Evolutionary conservation across 2,888 invertebrate genomes (phyloP), one percentile per base, ranked within the genome.

Genomic region (Leptopterna dolabrata): DNA sequence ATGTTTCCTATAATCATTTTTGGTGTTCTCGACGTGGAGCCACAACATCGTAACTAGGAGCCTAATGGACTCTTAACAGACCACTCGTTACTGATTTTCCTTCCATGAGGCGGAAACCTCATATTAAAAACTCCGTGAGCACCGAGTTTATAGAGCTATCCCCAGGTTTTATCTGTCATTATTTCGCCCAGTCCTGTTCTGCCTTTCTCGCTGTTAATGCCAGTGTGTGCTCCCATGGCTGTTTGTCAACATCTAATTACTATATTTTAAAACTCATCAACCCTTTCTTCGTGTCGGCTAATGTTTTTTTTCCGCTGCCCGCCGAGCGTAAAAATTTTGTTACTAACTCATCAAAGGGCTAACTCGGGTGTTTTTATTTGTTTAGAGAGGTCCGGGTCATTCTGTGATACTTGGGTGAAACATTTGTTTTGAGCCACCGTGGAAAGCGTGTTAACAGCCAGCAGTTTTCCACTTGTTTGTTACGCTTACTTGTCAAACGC

Each of bases 251-350:
- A 19, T 27, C 85, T 85, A 85, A 85, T 85, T 76, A 85, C 85
- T 85, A 85, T 85, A 85, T 71, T 85, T 85, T 85, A 85, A 73
- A 85, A 73, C 85, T 71, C 85, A 73, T 85, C 85, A 85, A 71
- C 71, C 45, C 76, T 36, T 80, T 81, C 45, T 45, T 16, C 41
- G 27, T 30, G 85, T 13, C 45, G 13, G 47, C 45, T 45, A 27
- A 43, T 47, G 24, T 36, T 16, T 83, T 30, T 85, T 85, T 29
- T 73, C 47, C 19, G 41, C 9, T n/a, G n/a, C 71, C 24, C 43
- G 30, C 13, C 29, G 45, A 85, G 55, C 85, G 76, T 85, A 85
- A 85, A 85, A 85, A 85, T 71, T 27, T 30, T 4, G 71, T 83
- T 83, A 83, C 70, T 29, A 24, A 16, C 51, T 45, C 81, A 81